Percentiles rank a stretch among this genome's conserved stretches.
These are phyloP conservation scores for Emydoidea blandingii DNA, from an alignment of 2,797 vertebrate species.

Conservation along the genomic window DNA sequence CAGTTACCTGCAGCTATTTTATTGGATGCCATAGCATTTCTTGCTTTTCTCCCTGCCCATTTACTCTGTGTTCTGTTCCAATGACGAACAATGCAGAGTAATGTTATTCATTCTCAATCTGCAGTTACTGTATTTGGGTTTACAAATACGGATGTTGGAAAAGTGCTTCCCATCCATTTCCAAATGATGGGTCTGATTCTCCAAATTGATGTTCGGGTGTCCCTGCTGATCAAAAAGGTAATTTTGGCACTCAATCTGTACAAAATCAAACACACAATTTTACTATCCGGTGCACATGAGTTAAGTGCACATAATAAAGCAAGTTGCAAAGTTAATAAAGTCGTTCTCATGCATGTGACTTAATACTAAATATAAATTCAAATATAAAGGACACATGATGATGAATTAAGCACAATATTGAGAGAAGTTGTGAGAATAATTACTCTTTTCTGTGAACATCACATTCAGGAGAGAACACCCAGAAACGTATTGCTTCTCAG, in stretches of 20 bases:
- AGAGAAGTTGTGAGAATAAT: constrained; percentile 32
- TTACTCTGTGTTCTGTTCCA: not conserved
- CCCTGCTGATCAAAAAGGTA: not conserved
- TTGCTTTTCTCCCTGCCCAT: not conserved
- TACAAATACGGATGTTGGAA: not conserved
- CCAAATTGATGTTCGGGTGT: not conserved
- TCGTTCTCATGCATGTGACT: not conserved
- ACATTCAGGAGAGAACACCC: not conserved
- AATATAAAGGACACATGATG: not conserved
- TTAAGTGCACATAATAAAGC: not conserved
- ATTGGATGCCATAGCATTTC: not conserved
- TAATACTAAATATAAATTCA: constrained; percentile 1
- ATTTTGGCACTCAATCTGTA: no score
- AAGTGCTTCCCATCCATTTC: not conserved
- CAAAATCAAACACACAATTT: no score
- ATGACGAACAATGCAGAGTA: not conserved
- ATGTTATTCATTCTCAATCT: not conserved
- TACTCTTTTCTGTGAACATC: not conserved
- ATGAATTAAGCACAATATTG: constrained; percentile 39
- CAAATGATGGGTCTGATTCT: not conserved
- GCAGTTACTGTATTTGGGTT: not conserved
- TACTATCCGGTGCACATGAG: not conserved
- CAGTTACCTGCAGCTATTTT: no score
- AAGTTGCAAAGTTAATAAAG: not conserved
- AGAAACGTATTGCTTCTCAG: not conserved